Conservation (phyloP, 2,797 vertebrate species). For the Molossus molossus region DNA sequence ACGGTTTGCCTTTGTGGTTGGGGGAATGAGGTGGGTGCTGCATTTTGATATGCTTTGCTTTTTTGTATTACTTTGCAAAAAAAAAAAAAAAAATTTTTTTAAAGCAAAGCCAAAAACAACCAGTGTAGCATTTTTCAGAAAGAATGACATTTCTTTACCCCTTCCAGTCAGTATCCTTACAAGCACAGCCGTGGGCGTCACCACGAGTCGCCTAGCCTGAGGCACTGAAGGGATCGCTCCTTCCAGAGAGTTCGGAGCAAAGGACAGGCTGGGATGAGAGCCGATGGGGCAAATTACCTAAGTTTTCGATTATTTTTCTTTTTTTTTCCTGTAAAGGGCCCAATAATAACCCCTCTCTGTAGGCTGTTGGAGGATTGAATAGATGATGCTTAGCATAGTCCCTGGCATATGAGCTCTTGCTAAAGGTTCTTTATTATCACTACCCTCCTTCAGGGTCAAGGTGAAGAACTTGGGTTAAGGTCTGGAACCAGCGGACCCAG, state of each 20-base stretch:
- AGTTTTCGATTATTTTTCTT: not conserved
- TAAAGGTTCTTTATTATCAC: not conserved
- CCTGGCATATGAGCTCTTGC: not conserved
- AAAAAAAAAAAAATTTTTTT: not conserved
- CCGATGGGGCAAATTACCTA: not conserved
- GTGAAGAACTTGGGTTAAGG: not conserved
- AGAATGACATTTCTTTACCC: not conserved
- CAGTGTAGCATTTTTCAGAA: not conserved
- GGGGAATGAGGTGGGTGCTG: no score
- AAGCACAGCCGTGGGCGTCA: not conserved
- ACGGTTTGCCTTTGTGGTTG: not conserved
- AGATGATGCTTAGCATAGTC: not conserved
- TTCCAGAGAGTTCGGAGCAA: not conserved
- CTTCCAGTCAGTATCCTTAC: not conserved
- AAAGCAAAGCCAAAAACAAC: not conserved
- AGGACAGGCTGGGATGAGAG: not conserved
- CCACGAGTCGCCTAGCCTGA: not conserved
- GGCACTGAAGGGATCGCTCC: fast-evolving
- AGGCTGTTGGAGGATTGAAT: not conserved
- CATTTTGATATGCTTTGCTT: not conserved
- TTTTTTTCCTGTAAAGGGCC: not conserved
- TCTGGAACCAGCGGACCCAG: not conserved
- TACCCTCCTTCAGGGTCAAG: not conserved
- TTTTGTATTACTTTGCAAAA: not conserved
- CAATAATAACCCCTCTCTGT: not conserved